phyloP scores from a whole-genome alignment of 2,797 vertebrate genomes.

The Lacerta agilis region DNA sequence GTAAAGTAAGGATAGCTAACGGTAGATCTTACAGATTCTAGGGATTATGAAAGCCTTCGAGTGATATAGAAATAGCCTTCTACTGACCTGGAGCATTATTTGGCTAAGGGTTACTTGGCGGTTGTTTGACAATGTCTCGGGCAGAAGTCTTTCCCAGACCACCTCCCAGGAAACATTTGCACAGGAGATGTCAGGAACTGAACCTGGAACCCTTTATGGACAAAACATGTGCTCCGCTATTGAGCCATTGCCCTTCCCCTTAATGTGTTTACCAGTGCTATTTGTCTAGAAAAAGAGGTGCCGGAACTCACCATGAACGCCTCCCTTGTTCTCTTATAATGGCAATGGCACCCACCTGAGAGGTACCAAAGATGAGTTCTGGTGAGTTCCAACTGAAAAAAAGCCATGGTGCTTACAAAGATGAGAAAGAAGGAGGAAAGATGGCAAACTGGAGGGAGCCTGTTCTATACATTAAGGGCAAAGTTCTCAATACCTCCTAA shows the following conservation, averaged over 20 bases:
- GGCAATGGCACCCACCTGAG: too few relatives aligned
- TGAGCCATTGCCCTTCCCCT: neutral
- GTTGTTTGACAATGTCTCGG: neutral
- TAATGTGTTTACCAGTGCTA: neutral
- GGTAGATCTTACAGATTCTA: neutral
- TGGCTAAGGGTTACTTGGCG: too few relatives aligned
- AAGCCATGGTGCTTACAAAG: neutral
- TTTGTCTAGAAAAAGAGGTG: too few relatives aligned
- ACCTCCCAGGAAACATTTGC: too few relatives aligned
- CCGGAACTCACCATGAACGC: too few relatives aligned
- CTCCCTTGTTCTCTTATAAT: too few relatives aligned
- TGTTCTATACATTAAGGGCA: neutral
- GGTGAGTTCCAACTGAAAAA: too few relatives aligned
- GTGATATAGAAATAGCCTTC: too few relatives aligned
- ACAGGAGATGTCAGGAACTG: too few relatives aligned
- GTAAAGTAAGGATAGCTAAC: neutral
- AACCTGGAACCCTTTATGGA: neutral
- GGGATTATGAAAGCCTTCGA: neutral
- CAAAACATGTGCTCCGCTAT: neutral
- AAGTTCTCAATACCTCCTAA: neutral
- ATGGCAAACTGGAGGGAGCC: neutral
- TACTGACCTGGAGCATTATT: too few relatives aligned
- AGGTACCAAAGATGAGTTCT: too few relatives aligned
- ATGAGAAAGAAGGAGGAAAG: neutral
- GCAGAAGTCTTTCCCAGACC: too few relatives aligned